These are phyloP conservation scores for Zaprionus taronus DNA, from an alignment of 1,140 invertebrate species.

Conservation along the genomic window DNA sequence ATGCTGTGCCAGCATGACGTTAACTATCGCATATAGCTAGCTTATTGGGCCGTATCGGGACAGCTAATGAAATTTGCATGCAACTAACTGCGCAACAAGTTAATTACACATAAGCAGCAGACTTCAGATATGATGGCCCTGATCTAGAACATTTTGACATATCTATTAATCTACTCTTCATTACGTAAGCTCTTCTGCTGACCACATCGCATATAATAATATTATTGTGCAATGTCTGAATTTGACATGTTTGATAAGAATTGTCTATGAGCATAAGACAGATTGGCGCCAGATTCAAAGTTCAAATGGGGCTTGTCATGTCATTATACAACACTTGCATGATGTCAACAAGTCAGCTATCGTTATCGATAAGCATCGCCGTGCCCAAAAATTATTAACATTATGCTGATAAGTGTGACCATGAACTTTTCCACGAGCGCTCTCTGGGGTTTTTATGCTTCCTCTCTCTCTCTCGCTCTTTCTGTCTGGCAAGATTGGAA, in stretches of 20 bases:
- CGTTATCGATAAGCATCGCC: constrained; percentile 53
- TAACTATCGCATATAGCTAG: constrained; percentile 28
- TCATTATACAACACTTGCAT: constrained; percentile 27
- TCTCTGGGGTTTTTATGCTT: constrained; percentile 17
- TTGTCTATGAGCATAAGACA: background rate
- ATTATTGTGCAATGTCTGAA: constrained; percentile 21
- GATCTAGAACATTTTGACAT: background rate
- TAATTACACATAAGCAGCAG: background rate
- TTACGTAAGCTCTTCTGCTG: constrained; percentile 21
- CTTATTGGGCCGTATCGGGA: constrained; percentile 36
- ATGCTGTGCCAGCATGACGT: background rate
- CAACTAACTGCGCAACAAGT: constrained; percentile 1
- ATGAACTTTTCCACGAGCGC: constrained; percentile 52
- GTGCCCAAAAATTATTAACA: constrained; percentile 3
- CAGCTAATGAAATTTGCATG: constrained; percentile 25
- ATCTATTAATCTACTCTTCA: constrained; percentile 2
- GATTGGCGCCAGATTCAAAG: constrained; percentile 41
- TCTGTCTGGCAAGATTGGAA: constrained; percentile 36
- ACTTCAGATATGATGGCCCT: background rate
- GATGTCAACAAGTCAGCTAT: constrained; percentile 32
- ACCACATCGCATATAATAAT: constrained; percentile 12
- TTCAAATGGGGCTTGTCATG: background rate
- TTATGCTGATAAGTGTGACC: constrained; percentile 39
- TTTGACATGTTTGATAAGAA: constrained; percentile 25
- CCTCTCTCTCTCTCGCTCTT: background rate